Base-by-base conservation (phyloP, 2,113 vertebrate species). In the Macquaria australasica region DNA sequence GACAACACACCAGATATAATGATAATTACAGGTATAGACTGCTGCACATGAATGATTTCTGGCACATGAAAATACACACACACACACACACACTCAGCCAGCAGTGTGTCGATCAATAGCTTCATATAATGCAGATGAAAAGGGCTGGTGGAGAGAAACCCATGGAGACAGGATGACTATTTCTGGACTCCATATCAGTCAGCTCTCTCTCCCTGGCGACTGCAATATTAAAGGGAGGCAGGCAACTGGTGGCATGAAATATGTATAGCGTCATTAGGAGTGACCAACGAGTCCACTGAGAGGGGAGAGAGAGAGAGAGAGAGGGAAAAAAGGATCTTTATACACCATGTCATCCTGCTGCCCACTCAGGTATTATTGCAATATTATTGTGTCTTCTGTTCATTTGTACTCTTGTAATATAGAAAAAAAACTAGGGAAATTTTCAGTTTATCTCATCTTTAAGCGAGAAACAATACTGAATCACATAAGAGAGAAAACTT, bases 201-300 rank as follows among this genome's bases (percentile, higher is more conserved):
- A 58, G 58, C 75, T 21, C 25, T 7, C 81, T 50, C 64, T 79
- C 80, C 51, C 75, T 12, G 77, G 73, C 9, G 86, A 84, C 82
- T 80, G 82, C 64, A 85, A 77, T 87, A 91, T 90, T 88, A 85
- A 87, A 91, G 83, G 67, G 75, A 81, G 83, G 62, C 62, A 58
- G 77, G 82, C 68, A 77, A 91, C 63, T 48, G 69, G 82, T 87
- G 87, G 77, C 69, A 90, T 90, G 82, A 93, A 92, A 92, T 90
- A 91, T 92, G 86, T 41, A 85, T 60, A 51, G 84, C 83, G 63
- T 89, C 88, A 86, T 89, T 90, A 92, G 64, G 56, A 75, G 43
- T 64, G 87, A 87, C 81, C 81, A 76, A 84, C 4, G 20, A 73
- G 31, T 81, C 77, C 23, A 25, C 1, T 2, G 39, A 64, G 45